Percentiles rank a stretch among this genome's conserved stretches.
Evolutionary conservation across 2,888 invertebrate genomes (phyloP).

Genomic region (Epirrhoe tristata): DNA sequence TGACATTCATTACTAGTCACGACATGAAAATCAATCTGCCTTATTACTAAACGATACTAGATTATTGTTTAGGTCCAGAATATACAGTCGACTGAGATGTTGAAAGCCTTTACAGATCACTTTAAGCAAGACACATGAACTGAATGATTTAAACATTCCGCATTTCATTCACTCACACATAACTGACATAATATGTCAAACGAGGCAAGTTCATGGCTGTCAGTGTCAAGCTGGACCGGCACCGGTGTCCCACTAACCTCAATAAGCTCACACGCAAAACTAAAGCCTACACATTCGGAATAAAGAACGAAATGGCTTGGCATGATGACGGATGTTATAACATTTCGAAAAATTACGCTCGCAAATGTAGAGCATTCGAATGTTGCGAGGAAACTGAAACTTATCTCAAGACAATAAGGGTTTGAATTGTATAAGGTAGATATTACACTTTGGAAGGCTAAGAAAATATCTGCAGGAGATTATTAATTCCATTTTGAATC

Average conservation of each 20-base stretch:
- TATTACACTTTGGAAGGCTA: slow-evolving; percentile 13
- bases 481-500: slow-evolving; percentile 31
- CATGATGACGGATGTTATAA: slow-evolving; percentile 21
- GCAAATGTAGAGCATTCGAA: slow-evolving; percentile 21
- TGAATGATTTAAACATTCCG: slow-evolving; percentile 14
- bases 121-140: background rate
- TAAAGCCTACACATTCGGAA: slow-evolving; percentile 11
- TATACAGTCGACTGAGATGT: too few species aligned
- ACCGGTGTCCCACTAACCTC: slow-evolving; percentile 64
- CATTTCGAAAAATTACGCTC: slow-evolving; percentile 19
- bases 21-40: slow-evolving; percentile 4
- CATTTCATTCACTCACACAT: slow-evolving; percentile 38
- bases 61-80: background rate
- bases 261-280: slow-evolving; percentile 17
- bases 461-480: slow-evolving; percentile 21
- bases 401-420: slow-evolving; percentile 1
- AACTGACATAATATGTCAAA: slow-evolving; percentile 58
- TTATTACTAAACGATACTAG: background rate
- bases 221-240: slow-evolving; percentile 52
- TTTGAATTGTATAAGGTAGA: background rate
- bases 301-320: slow-evolving; percentile 20
- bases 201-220: slow-evolving; percentile 77
- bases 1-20: slow-evolving; percentile 25
- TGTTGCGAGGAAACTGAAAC: slow-evolving; percentile 16
- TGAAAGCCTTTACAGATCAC: too few species aligned